Conservation (phyloP, 2,113 vertebrate species). For the Puntigrus tetrazona region DNA sequence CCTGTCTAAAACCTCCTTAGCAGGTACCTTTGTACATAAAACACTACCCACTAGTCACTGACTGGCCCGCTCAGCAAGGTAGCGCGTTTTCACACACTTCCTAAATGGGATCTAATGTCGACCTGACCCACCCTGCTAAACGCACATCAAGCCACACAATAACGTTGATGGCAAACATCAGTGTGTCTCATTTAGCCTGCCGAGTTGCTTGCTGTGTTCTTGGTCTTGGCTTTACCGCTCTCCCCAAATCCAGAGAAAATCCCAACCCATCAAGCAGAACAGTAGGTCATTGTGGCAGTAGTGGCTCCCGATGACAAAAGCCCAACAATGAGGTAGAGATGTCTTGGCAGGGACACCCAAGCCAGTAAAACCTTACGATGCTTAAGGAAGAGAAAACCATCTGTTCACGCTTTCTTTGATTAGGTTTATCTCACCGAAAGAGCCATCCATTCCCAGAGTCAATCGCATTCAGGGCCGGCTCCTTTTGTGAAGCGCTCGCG, state of each 20-base stretch:
- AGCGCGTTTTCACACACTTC: constrained; percentile 2
- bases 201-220: neutral
- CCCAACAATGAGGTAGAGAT: constrained; percentile 43
- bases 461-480: constrained; percentile 53
- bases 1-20: neutral
- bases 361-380: constrained; percentile 29
- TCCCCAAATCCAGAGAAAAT: constrained; percentile 38
- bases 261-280: constrained; percentile 6
- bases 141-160: constrained; percentile 21
- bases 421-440: constrained; percentile 60
- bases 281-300: constrained; percentile 49
- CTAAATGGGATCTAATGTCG: neutral
- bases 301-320: constrained; percentile 36
- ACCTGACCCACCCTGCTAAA: constrained; percentile 30
- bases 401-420: constrained; percentile 50
- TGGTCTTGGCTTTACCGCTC: constrained; percentile 31
- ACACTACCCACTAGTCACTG: neutral
- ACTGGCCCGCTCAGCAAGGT: neutral
- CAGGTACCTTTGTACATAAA: neutral
- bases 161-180: constrained; percentile 29
- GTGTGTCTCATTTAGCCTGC: constrained; percentile 7
- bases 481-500: constrained; percentile 52
- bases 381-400: constrained; percentile 57
- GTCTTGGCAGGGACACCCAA: constrained; percentile 39
- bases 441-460: constrained; percentile 50